Evolutionary conservation across 2,797 vertebrate genomes (phyloP), one percentile per base, ranked within the genome.

Genomic region (Labroides dimidiatus): DNA sequence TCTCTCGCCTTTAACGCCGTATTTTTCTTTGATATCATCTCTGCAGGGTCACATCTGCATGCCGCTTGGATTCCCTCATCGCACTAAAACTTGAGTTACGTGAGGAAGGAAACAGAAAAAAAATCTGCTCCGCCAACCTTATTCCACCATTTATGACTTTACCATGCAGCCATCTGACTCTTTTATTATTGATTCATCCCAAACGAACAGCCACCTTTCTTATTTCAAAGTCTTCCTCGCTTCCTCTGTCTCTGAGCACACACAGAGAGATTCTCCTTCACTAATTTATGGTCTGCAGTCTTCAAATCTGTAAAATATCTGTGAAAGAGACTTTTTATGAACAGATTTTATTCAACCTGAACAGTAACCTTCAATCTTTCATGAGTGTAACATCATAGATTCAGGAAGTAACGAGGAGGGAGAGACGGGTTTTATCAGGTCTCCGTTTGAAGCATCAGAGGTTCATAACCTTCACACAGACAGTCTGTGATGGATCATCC

Each of bases 141-240:
- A 51, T 45, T 47, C 20, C 14, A 20, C 11, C 45, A 16, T 33
- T 49, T 66, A 39, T 2, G 50, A 50, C 14, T 36, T 24, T 47
- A 50, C 33, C 24, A 12, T 47, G 41, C 13, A 77, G 36, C 55
- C 65, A 76, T 82, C 69, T 66, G 54, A 70, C 78, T 82, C 69
- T 65, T 75, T 61, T 6, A 17, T 43, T 59, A 84, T 85, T 69
- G 81, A 67, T 87, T 85, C 53, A 6, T 64, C 81, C 54, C 45
- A 48, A 78, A 76, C 13, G n/a, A 68, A 39, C n/a, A 9, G 17
- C 33, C 27, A 1, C 54, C 30, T 20, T 33, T 33, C 42, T 13
- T 3, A 39, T 39, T 53, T 11, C 36, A 37, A 61, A 69, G 78
- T 60, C 47, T 1, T 50, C 20, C 3, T 42, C 10, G 0, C 1